phyloP scores from a whole-genome alignment of 2,113 vertebrate species.

The Hoplias malabaricus region DNA sequence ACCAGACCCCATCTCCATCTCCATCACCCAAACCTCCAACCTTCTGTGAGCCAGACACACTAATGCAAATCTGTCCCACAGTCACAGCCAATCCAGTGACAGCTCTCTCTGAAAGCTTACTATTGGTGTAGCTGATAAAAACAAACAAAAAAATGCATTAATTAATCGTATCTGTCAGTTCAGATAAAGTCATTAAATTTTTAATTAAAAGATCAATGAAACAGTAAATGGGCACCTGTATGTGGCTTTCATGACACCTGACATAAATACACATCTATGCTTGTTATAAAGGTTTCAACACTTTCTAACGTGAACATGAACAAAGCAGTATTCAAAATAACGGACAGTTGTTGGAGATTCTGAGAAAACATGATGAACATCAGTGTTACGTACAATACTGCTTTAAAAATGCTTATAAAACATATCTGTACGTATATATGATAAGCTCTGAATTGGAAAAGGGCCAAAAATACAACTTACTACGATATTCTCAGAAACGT shows the following conservation, averaged over 20 bases:
- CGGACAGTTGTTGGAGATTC: too few species aligned
- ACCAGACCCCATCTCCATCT: constrained; percentile 25
- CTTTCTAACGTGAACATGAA: too few species aligned
- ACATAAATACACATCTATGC: too few species aligned
- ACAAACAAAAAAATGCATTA: too few species aligned
- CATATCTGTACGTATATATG: neutral
- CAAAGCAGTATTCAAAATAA: too few species aligned
- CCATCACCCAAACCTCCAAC: constrained; percentile 26
- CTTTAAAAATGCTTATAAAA: neutral
- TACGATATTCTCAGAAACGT: neutral
- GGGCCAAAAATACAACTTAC: neutral
- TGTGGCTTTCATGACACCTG: too few species aligned
- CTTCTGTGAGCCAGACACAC: constrained; percentile 9
- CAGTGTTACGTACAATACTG: neutral
- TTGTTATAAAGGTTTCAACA: too few species aligned
- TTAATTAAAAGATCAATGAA: too few species aligned
- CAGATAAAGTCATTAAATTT: too few species aligned
- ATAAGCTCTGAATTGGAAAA: neutral
- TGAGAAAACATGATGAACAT: neutral
- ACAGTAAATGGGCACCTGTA: too few species aligned
- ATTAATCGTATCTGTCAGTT: too few species aligned
- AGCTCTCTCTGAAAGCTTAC: neutral
- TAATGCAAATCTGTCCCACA: constrained; percentile 6
- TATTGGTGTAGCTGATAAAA: neutral
- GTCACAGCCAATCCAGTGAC: neutral